phyloP scores from a whole-genome alignment of 2,113 vertebrate species.

The Bufo bufo region DNA sequence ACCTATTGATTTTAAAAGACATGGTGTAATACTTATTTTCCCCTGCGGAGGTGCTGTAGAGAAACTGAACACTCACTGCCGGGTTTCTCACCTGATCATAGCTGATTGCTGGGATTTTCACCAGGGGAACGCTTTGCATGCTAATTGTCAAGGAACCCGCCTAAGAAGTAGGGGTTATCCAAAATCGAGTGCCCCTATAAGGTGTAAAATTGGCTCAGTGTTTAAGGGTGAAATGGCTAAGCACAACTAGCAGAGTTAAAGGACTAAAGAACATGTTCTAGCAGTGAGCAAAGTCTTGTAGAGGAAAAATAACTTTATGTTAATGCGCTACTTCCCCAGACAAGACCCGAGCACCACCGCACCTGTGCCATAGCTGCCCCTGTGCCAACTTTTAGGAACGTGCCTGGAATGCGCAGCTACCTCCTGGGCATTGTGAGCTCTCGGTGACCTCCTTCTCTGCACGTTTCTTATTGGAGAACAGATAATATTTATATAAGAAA shows the following conservation, averaged over 20 bases:
- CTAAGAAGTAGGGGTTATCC: too few relatives aligned
- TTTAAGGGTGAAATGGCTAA: too few relatives aligned
- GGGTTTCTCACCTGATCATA: background rate
- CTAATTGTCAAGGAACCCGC: too few relatives aligned
- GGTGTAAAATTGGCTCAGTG: too few relatives aligned
- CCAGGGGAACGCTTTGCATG: too few relatives aligned
- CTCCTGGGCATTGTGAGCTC: too few relatives aligned
- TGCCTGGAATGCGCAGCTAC: background rate
- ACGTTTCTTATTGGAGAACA: conserved; percentile 38
- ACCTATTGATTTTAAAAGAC: too few relatives aligned
- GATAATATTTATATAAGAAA: conserved; percentile 53
- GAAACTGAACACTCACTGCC: too few relatives aligned
- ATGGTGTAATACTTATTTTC: too few relatives aligned
- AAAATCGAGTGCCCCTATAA: too few relatives aligned
- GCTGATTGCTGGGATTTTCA: too few relatives aligned
- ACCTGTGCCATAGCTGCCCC: background rate
- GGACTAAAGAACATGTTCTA: background rate
- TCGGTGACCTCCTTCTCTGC: background rate
- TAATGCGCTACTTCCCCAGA: background rate
- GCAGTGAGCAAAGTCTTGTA: background rate
- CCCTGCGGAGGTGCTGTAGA: too few relatives aligned
- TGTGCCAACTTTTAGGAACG: background rate
- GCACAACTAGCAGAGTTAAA: background rate
- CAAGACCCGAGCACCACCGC: background rate
- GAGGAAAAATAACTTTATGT: background rate